phyloP scores from a whole-genome alignment of 2,888 invertebrate species.

The Timema podura region DNA sequence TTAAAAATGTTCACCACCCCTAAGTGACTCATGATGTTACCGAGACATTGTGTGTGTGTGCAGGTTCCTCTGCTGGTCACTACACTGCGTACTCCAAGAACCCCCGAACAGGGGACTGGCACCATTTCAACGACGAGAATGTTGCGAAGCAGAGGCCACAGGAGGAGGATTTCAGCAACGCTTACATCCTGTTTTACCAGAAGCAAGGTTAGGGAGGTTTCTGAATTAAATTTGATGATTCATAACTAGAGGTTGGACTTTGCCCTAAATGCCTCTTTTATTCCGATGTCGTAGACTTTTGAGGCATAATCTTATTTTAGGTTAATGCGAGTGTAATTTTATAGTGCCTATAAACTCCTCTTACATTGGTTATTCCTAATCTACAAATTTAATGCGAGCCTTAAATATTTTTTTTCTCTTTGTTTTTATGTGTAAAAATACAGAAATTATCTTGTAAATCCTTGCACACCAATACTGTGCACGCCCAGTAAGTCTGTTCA shows the following conservation, averaged over 20 bases:
- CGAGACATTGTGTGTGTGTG: conserved; percentile 13
- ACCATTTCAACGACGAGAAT: conserved; percentile 57
- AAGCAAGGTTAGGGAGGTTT: conserved; percentile 46
- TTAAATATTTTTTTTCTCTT: too few species aligned
- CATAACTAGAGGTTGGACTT: too few species aligned
- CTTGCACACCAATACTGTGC: too few species aligned
- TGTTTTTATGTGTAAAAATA: too few species aligned
- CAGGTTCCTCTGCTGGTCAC: conserved; percentile 58
- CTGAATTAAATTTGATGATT: too few species aligned
- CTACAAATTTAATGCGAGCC: too few species aligned
- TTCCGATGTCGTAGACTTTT: too few species aligned
- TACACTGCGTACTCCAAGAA: conserved; percentile 59
- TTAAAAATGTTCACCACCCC: too few species aligned
- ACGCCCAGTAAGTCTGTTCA: too few species aligned
- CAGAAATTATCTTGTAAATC: too few species aligned
- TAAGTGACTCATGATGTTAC: background rate
- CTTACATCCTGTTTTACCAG: conserved; percentile 61
- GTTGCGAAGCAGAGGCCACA: conserved; percentile 52
- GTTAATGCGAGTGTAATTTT: background rate
- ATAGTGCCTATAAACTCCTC: background rate
- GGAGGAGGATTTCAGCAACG: conserved; percentile 56
- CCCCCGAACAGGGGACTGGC: conserved; percentile 53
- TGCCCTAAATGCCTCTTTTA: too few species aligned
- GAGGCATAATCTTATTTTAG: too few species aligned
- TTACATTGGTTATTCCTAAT: background rate